These are phyloP conservation scores for Drosophila fulvimacula DNA, from an alignment of 2,888 invertebrate species.

Conservation along the genomic window DNA sequence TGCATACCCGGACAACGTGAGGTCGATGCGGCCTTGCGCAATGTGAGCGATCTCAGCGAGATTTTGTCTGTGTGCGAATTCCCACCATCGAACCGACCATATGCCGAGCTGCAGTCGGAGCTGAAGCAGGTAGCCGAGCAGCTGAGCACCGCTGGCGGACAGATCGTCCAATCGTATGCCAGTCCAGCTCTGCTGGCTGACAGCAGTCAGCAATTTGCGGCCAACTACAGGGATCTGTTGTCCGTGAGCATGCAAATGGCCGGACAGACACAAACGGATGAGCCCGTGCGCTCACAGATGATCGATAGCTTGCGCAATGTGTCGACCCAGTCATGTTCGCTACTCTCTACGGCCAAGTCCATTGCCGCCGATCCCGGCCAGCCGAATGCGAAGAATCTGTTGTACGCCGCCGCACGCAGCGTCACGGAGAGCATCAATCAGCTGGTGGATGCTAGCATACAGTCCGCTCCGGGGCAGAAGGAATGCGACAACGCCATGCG, in stretches of 20 bases:
- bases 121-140: conserved; percentile 93
- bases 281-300: conserved; percentile 91
- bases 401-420: conserved; percentile 94
- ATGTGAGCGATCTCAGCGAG: conserved; percentile 91
- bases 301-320: conserved; percentile 94
- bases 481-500: conserved; percentile 98
- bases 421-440: conserved; percentile 97
- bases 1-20: conserved; percentile 97
- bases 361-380: conserved; percentile 95
- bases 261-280: conserved; percentile 90
- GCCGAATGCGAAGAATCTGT: conserved; percentile 95
- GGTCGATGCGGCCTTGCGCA: conserved; percentile 94
- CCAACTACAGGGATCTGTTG: conserved; percentile 91
- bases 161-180: conserved; percentile 91
- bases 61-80: conserved; percentile 90
- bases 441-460: conserved; percentile 90
- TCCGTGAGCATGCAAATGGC: conserved; percentile 94
- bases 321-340: conserved; percentile 93
- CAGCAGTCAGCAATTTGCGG: conserved; percentile 91
- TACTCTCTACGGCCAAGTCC: conserved; percentile 94
- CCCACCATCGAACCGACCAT: conserved; percentile 90
- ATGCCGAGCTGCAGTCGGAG: conserved; percentile 93
- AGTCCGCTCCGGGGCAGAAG: conserved; percentile 97
- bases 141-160: conserved; percentile 93
- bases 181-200: conserved; percentile 89